Percentiles rank a stretch among this genome's conserved stretches.
These are phyloP conservation scores for Cheilosia variabilis DNA, from an alignment of 2,888 invertebrate genomes.

Conservation along the genomic window DNA sequence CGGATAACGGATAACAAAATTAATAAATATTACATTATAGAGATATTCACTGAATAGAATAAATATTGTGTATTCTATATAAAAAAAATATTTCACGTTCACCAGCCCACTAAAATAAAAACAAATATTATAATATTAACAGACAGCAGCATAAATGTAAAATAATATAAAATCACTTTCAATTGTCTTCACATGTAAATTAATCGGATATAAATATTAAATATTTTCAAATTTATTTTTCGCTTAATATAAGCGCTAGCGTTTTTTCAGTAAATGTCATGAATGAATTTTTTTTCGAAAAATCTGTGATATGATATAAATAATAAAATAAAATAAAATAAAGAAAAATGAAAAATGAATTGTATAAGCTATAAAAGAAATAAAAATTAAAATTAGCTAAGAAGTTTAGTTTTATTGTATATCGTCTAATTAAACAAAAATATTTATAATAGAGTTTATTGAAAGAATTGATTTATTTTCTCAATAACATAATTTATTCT, in stretches of 20 bases:
- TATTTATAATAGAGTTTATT: conserved; percentile 40
- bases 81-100: conserved; percentile 55
- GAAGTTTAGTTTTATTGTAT: conserved; percentile 46
- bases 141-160: conserved; percentile 55
- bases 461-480: conserved; percentile 53
- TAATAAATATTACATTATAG: conserved; percentile 26
- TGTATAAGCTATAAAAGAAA: conserved; percentile 58
- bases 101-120: conserved; percentile 36
- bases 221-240: conserved; percentile 21
- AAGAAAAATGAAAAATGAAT: conserved; percentile 44
- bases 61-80: conserved; percentile 53
- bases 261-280: conserved; percentile 71
- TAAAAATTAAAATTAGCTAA: conserved; percentile 56
- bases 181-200: conserved; percentile 72
- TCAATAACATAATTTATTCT: conserved; percentile 41
- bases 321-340: conserved; percentile 57
- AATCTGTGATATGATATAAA: conserved; percentile 81
- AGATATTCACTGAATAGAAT: conserved; percentile 48
- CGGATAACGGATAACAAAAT: conserved; percentile 41
- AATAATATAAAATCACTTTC: conserved; percentile 49
- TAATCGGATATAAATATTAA: conserved; percentile 31
- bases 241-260: conserved; percentile 39
- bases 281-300: conserved; percentile 79
- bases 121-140: conserved; percentile 46
- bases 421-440: conserved; percentile 23